Evolutionary conservation across 53 echinoderm and acorn worm genomes (phyloP).

Genomic region (Paracentrotus lividus): DNA sequence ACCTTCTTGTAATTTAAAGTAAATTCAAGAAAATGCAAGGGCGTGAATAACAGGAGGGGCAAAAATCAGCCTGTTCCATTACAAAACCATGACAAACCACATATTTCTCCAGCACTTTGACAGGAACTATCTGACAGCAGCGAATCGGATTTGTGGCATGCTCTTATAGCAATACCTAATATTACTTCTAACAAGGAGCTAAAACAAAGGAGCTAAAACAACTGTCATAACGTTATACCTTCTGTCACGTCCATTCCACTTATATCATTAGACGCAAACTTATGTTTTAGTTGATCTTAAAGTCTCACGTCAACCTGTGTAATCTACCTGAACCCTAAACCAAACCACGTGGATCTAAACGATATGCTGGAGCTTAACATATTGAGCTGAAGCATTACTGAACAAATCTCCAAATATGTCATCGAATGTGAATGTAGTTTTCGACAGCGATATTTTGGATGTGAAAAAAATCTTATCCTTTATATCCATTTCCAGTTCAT

Average conservation of each 20-base stretch:
- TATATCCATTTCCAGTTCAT: neutral
- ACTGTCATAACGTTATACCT: neutral
- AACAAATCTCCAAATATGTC: too few species aligned
- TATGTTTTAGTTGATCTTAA: neutral
- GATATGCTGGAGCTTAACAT: neutral
- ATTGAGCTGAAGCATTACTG: neutral
- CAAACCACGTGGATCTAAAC: neutral
- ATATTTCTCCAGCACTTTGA: neutral
- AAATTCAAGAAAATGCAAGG: neutral
- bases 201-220: too few species aligned
- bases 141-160: neutral
- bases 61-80: neutral
- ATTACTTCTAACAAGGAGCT: constrained; percentile 1
- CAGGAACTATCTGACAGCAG: neutral
- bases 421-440: too few species aligned
- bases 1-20: neutral
- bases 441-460: too few species aligned
- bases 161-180: neutral
- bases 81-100: neutral
- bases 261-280: neutral
- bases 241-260: neutral
- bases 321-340: constrained; percentile 27
- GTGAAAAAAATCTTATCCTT: neutral
- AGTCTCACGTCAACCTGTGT: neutral
- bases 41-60: neutral